Evolutionary conservation across 1,140 invertebrate species (phyloP).

Genomic region (Brachystomella parvula): DNA sequence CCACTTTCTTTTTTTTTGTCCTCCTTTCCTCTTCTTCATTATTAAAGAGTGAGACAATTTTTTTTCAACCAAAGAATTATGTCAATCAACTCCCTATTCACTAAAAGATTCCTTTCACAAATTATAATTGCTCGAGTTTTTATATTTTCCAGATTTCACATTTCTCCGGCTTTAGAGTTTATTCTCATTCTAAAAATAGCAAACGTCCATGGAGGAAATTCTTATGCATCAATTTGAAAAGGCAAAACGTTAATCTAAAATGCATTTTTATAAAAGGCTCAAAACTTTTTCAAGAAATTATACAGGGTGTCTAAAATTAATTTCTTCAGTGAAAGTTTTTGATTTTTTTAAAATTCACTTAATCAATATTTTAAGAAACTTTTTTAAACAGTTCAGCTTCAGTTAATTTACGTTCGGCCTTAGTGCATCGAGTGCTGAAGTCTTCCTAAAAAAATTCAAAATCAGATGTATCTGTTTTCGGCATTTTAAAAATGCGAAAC

Average conservation of each 20-base stretch:
- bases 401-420: no score
- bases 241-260: background rate
- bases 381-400: no score
- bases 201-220: background rate
- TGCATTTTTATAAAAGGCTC: background rate
- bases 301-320: no score
- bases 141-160: background rate
- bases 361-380: no score
- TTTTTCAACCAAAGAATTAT: slow-evolving; percentile 28
- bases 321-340: no score
- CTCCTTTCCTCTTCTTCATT: slow-evolving; percentile 31
- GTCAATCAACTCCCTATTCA: slow-evolving; percentile 39
- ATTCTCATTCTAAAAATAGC: background rate
- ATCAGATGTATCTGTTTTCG: no score
- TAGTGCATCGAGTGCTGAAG: no score
- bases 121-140: slow-evolving; percentile 15
- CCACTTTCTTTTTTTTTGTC: slow-evolving; percentile 26
- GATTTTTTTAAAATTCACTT: no score
- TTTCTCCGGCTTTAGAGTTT: background rate
- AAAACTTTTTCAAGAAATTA: no score
- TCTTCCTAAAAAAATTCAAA: no score
- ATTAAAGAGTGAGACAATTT: slow-evolving; percentile 2
- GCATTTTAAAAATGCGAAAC: no score
- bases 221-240: background rate
- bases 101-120: slow-evolving; percentile 7